Percentiles rank a stretch among this genome's conserved stretches.
These are phyloP conservation scores for Tricholaema leucomelas DNA, from an alignment of 2,113 vertebrate genomes.

Conservation along the genomic window DNA sequence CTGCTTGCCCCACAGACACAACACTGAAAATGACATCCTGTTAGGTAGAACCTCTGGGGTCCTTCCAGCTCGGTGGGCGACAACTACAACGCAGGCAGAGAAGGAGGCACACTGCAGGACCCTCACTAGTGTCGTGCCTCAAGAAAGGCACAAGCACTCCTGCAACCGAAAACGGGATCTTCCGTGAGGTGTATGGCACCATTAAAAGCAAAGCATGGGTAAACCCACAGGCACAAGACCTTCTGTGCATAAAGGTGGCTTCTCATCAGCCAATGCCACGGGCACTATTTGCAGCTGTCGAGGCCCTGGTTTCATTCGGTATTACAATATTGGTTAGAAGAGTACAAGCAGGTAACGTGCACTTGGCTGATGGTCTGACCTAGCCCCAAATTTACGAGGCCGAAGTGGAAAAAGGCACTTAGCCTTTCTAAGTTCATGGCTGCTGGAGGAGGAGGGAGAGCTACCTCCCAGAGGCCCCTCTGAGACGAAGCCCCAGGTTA, in stretches of 20 bases:
- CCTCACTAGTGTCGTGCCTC: fast-evolving
- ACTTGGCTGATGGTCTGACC: fast-evolving
- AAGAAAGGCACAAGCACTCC: fast-evolving
- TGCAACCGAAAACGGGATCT: fast-evolving
- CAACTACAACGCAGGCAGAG: fast-evolving
- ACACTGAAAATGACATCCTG: background rate
- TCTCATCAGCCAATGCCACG: fast-evolving
- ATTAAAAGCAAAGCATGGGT: background rate
- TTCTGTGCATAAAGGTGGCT: background rate
- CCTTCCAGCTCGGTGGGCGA: background rate
- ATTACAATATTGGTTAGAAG: fast-evolving
- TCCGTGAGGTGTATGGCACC: fast-evolving
- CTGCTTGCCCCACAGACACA: background rate
- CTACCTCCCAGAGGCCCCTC: background rate
- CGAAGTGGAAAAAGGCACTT: fast-evolving
- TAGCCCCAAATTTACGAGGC: background rate
- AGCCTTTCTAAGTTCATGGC: background rate
- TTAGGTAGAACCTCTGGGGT: fast-evolving
- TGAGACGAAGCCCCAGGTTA: fast-evolving
- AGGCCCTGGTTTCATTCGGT: background rate
- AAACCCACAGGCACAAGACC: fast-evolving
- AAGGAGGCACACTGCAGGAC: fast-evolving
- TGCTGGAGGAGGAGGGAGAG: background rate
- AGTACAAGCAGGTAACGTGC: fast-evolving
- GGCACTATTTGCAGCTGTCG: background rate